A percentile compares a stretch with the other conserved stretches of the same genome.
Conservation (phyloP, 2,113 vertebrate genomes). For the Poicephalus gulielmi region DNA sequence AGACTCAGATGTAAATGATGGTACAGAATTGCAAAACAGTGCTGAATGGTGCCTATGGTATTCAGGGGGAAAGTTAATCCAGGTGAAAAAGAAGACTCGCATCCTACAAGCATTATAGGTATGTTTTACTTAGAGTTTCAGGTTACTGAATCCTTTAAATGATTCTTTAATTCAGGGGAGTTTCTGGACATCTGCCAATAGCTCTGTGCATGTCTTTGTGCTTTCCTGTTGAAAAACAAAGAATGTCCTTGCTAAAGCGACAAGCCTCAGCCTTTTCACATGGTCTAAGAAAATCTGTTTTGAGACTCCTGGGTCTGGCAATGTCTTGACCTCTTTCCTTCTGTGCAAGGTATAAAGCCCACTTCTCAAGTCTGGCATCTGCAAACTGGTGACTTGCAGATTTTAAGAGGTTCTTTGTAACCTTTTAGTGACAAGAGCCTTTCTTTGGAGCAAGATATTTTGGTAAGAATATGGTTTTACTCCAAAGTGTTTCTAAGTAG, state of each 20-base stretch:
- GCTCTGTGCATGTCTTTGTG: neutral
- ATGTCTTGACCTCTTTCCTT: neutral
- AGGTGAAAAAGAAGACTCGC: neutral
- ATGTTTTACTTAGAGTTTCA: neutral
- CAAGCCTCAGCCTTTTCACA: neutral
- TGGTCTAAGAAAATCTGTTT: neutral
- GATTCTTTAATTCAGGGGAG: neutral
- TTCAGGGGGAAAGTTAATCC: neutral
- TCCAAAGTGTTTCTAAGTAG: neutral
- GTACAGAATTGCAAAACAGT: neutral
- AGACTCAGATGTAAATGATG: neutral
- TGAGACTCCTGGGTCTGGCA: neutral
- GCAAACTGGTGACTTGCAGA: neutral
- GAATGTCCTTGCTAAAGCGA: neutral
- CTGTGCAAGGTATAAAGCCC: neutral
- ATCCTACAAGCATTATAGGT: neutral
- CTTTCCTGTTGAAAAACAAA: neutral
- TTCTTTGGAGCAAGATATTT: neutral
- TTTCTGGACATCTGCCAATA: neutral
- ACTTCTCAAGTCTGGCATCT: neutral
- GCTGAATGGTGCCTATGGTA: neutral
- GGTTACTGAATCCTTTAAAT: neutral
- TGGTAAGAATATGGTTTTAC: neutral
- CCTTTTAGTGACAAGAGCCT: neutral
- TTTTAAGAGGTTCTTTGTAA: neutral